Evolutionary conservation across 2,797 vertebrate species (phyloP).

Genomic region (Squalus acanthias): DNA sequence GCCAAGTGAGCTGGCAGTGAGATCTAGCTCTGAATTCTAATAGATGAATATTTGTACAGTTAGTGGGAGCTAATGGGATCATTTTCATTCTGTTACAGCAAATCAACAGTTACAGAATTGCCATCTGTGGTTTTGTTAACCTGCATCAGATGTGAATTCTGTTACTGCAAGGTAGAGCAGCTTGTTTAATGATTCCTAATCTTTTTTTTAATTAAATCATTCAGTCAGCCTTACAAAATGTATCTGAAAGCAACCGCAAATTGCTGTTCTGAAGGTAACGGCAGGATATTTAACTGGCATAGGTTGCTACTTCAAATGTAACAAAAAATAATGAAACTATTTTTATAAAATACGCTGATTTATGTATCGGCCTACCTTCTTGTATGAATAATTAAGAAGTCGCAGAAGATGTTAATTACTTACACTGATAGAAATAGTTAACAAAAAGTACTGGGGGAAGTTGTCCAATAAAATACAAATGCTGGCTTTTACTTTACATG

Average conservation of each 20-base stretch:
- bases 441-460: not conserved
- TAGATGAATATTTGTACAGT: slow-evolving; percentile 38
- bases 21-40: slow-evolving; percentile 37
- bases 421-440: slow-evolving; percentile 7
- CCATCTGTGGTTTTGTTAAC: slow-evolving; percentile 99
- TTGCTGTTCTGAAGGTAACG: slow-evolving; percentile 33
- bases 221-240: slow-evolving; percentile 99
- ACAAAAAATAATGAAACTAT: slow-evolving; percentile 24
- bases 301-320: slow-evolving; percentile 28
- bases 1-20: slow-evolving; percentile 22
- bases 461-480: not conserved
- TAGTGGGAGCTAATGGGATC: slow-evolving; percentile 89
- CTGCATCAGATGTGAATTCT: slow-evolving; percentile 99
- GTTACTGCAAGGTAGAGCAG: slow-evolving; percentile 99
- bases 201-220: slow-evolving; percentile 99
- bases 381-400: slow-evolving; percentile 34
- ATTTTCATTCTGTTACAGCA: slow-evolving; percentile 97
- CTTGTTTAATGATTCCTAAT: slow-evolving; percentile 99
- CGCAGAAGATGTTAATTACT: slow-evolving; percentile 29
- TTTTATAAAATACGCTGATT: slow-evolving; percentile 35
- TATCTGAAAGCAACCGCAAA: slow-evolving; percentile 93
- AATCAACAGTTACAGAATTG: slow-evolving; percentile 98
- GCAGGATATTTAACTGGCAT: slow-evolving; percentile 26
- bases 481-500: not conserved
- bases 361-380: slow-evolving; percentile 25